phyloP scores from a whole-genome alignment of 2,888 invertebrate species.

The Antheraea assamensis region DNA sequence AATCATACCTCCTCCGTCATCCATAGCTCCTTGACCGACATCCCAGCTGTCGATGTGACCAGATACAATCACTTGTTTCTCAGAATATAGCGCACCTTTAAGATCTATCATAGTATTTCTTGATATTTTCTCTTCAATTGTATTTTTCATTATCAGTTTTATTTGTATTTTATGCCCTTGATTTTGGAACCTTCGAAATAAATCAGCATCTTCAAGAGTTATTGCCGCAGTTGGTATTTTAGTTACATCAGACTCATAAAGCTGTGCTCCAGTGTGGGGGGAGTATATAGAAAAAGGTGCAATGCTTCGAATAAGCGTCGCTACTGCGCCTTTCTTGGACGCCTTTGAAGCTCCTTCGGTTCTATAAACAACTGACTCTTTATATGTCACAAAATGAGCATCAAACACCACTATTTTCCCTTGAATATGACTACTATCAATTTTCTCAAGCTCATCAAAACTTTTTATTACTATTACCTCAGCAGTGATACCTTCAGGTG shows the following conservation, averaged over 20 bases:
- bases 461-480: constrained; percentile 86
- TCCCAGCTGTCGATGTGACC: constrained; percentile 95
- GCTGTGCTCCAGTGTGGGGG: constrained; percentile 88
- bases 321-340: constrained; percentile 87
- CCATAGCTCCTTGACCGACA: constrained; percentile 95
- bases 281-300: constrained; percentile 89
- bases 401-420: constrained; percentile 91
- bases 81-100: constrained; percentile 68
- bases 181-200: constrained; percentile 84
- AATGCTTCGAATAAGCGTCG: constrained; percentile 86
- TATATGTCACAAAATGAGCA: constrained; percentile 84
- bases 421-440: constrained; percentile 69
- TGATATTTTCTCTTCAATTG: constrained; percentile 80
- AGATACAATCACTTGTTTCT: constrained; percentile 86
- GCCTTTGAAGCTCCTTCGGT: constrained; percentile 84
- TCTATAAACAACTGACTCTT: constrained; percentile 85
- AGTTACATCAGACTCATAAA: constrained; percentile 79
- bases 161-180: constrained; percentile 67
- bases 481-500: constrained; percentile 85
- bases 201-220: constrained; percentile 88
- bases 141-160: constrained; percentile 85
- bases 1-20: constrained; percentile 92
- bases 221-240: constrained; percentile 88
- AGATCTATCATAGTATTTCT: constrained; percentile 88
- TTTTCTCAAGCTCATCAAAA: constrained; percentile 84